Percentiles rank a stretch among this genome's conserved stretches.
Conservation (phyloP, 2,888 invertebrate genomes). For the Epirrita christyi region DNA sequence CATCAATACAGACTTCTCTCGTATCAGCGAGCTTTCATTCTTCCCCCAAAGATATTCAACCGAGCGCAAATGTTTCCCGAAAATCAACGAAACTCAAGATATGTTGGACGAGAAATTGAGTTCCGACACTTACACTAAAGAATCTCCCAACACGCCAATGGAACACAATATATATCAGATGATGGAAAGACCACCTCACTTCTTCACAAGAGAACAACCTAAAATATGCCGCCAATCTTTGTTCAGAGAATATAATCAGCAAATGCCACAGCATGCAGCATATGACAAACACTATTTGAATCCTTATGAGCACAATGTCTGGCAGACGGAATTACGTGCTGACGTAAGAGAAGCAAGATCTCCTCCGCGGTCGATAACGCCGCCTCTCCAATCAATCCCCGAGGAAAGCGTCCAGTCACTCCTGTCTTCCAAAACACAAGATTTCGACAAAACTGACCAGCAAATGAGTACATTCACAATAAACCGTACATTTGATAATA, state of each 20-base stretch:
- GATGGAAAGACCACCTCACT: conserved; percentile 57
- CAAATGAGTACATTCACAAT: conserved; percentile 71
- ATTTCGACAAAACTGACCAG: conserved; percentile 60
- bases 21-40: conserved; percentile 77
- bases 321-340: conserved; percentile 62
- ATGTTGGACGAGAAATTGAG: conserved; percentile 67
- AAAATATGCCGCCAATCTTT: conserved; percentile 71
- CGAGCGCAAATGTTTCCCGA: conserved; percentile 68
- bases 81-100: conserved; percentile 66
- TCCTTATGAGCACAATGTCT: conserved; percentile 61
- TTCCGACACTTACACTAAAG: conserved; percentile 82
- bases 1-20: conserved; percentile 77
- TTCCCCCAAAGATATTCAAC: conserved; percentile 76
- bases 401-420: conserved; percentile 74
- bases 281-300: conserved; percentile 52
- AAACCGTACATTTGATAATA: conserved; percentile 73
- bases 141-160: conserved; percentile 69
- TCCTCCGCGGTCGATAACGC: conserved; percentile 70
- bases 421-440: conserved; percentile 64
- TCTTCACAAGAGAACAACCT: conserved; percentile 56
- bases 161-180: conserved; percentile 54
- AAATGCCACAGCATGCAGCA: conserved; percentile 50
- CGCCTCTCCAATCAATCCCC: conserved; percentile 76
- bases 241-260: conserved; percentile 63
- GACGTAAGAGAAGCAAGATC: conserved; percentile 52